These are phyloP conservation scores for Anneissia japonica DNA, from an alignment of 35 echinoderm and acorn worm species.

Conservation along the genomic window DNA sequence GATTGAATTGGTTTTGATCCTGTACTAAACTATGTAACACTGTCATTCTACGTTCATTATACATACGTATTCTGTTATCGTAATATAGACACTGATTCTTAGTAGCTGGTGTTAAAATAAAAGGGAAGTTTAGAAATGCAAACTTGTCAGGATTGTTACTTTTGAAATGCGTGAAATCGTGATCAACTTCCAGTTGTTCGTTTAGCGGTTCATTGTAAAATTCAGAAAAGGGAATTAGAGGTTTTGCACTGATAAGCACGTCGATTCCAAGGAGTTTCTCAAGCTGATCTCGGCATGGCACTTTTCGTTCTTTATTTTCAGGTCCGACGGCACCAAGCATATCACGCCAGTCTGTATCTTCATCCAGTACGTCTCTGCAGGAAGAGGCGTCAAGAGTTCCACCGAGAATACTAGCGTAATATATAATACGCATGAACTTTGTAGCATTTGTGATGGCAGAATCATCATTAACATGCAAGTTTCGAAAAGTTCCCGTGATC, in stretches of 20 bases:
- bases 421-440: slow-evolving; percentile 80
- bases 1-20: slow-evolving; percentile 63
- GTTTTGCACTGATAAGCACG: slow-evolving; percentile 53
- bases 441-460: slow-evolving; percentile 69
- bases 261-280: slow-evolving; percentile 53
- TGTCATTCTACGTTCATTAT: slow-evolving; percentile 73
- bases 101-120: slow-evolving; percentile 72
- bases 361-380: slow-evolving; percentile 9
- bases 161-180: slow-evolving; percentile 86
- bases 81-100: slow-evolving; percentile 91
- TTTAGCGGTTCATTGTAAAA: slow-evolving; percentile 96
- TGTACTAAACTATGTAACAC: slow-evolving; percentile 88
- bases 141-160: slow-evolving; percentile 63
- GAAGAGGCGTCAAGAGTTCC: slow-evolving; percentile 20
- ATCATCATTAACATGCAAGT: slow-evolving; percentile 51
- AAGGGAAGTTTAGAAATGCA: slow-evolving; percentile 87
- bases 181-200: slow-evolving; percentile 76
- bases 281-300: slow-evolving; percentile 55
- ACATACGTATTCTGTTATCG: slow-evolving; percentile 94
- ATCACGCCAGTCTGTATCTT: slow-evolving; percentile 38
- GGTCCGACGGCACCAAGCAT: slow-evolving; percentile 52
- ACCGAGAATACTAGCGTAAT: slow-evolving; percentile 81
- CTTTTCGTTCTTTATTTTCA: slow-evolving; percentile 53
- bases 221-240: slow-evolving; percentile 80
- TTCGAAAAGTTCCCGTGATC: slow-evolving; percentile 37